Evolutionary conservation across 2,113 vertebrate genomes (phyloP).

Genomic region (Pteruthius melanotis): DNA sequence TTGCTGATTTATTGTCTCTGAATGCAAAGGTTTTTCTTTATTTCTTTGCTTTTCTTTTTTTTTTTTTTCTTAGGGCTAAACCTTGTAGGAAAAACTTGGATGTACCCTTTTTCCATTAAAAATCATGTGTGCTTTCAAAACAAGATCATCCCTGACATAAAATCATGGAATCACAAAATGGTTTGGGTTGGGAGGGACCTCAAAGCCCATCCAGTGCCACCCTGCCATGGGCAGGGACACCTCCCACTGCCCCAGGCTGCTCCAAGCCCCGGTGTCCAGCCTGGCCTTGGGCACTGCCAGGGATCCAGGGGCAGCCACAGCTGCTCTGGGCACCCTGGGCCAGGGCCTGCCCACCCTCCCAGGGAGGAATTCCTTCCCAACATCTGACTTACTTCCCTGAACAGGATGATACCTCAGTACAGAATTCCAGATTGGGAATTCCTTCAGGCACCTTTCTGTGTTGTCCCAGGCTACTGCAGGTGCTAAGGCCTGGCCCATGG

Average conservation of each 20-base stretch:
- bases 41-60: rapidly evolving
- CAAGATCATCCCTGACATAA: neutral
- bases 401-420: neutral
- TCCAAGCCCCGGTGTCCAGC: rapidly evolving
- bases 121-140: neutral
- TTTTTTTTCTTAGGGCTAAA: neutral
- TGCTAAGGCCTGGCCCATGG: neutral
- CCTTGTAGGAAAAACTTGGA: neutral
- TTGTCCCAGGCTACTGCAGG: neutral
- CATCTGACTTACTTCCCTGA: neutral
- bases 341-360: neutral
- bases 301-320: neutral
- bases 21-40: neutral
- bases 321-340: neutral
- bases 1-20: neutral
- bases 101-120: neutral
- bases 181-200: neutral
- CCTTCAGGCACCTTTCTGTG: neutral
- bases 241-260: neutral
- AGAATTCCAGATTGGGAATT: neutral
- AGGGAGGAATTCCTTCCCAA: neutral
- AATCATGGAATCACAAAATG: neutral
- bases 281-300: neutral
- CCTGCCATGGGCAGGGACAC: neutral
- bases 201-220: neutral